A percentile compares a stretch with the other conserved stretches of the same genome.
phyloP scores from a whole-genome alignment of 2,797 vertebrate genomes.

The Telmatherina bonti region DNA sequence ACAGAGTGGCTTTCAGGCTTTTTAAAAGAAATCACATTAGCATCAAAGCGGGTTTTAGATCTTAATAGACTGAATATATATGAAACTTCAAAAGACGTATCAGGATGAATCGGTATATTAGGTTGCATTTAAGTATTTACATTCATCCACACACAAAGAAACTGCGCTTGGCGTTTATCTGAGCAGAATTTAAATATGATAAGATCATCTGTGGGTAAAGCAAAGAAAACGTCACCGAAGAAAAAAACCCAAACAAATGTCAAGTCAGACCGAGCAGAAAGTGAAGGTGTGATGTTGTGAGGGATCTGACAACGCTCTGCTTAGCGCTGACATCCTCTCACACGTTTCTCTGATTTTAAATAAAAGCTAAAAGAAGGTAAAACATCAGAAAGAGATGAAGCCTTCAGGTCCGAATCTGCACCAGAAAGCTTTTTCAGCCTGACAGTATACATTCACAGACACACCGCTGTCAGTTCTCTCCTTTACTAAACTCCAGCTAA shows the following conservation, averaged over 20 bases:
- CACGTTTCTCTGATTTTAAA: conserved; percentile 2
- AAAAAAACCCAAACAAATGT: neutral
- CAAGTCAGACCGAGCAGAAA: conserved; percentile 13
- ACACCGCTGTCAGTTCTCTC: conserved; percentile 25
- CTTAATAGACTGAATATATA: conserved; percentile 11
- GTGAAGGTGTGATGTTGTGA: neutral
- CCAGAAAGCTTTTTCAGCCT: conserved; percentile 28
- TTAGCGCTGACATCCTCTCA: conserved; percentile 16
- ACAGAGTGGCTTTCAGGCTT: neutral
- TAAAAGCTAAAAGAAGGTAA: conserved; percentile 13
- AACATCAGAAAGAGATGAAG: neutral
- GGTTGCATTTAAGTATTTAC: conserved; percentile 9
- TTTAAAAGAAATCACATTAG: neutral
- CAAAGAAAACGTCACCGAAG: neutral
- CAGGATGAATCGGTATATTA: conserved; percentile 11
- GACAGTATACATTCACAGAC: conserved; percentile 9
- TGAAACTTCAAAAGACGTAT: conserved; percentile 19
- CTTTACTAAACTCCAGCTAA: conserved; percentile 28
- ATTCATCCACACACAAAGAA: conserved; percentile 7
- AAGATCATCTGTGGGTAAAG: neutral
- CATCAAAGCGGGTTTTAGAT: neutral
- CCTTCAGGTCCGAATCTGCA: neutral
- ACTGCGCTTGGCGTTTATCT: conserved; percentile 7
- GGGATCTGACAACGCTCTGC: conserved; percentile 6
- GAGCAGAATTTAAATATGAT: conserved; percentile 2